Percentiles rank a stretch among this genome's conserved stretches.
phyloP scores from a whole-genome alignment of 2,113 vertebrate species.

The Hippolais icterina region DNA sequence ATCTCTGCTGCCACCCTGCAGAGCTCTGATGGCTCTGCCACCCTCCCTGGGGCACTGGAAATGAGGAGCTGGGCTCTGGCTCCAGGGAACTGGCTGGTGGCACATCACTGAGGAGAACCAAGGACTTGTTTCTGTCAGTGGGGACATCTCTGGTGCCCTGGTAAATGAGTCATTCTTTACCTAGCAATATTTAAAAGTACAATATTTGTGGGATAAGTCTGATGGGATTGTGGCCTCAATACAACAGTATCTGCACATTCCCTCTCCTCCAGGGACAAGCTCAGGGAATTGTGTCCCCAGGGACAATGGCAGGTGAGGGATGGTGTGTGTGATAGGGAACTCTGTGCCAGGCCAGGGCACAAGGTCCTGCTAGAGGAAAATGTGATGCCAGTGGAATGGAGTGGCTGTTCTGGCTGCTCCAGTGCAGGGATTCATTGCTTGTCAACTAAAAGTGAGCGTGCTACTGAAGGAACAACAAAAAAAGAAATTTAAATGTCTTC shows the following conservation, averaged over 20 bases:
- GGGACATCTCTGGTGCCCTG: neutral
- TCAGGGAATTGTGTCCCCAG: neutral
- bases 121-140: neutral
- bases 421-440: neutral
- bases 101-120: neutral
- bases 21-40: neutral
- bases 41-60: neutral
- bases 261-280: neutral
- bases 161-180: neutral
- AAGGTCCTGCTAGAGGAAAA: neutral
- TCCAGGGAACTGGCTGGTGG: neutral
- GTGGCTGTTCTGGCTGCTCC: neutral
- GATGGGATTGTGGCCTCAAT: neutral
- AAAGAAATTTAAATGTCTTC: constrained; percentile 38
- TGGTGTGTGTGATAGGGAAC: neutral
- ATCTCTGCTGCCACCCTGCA: neutral
- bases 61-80: neutral
- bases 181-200: neutral
- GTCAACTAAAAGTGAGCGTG: neutral
- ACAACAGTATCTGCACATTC: neutral
- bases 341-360: neutral
- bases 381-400: neutral
- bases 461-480: neutral
- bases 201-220: neutral
- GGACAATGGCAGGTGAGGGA: neutral